phyloP scores from a whole-genome alignment of 2,113 vertebrate species.

The Brachyhypopomus occidentalis region DNA sequence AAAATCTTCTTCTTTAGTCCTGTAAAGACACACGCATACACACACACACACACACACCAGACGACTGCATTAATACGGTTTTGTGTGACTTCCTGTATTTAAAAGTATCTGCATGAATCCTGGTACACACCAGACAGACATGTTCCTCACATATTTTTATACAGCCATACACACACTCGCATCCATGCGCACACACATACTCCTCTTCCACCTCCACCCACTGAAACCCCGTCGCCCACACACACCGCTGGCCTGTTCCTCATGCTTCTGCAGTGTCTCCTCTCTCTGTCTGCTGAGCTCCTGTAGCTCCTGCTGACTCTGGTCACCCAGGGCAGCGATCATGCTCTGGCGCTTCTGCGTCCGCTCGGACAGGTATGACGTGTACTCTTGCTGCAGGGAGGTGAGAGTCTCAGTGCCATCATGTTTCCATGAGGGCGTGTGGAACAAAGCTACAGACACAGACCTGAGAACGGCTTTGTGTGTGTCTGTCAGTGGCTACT shows the following conservation, averaged over 20 bases:
- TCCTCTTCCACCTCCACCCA: background rate
- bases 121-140: no score
- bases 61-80: no score
- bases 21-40: constrained; percentile 37
- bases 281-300: constrained; percentile 56
- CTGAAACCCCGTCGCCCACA: background rate
- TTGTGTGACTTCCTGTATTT: no score
- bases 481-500: constrained; percentile 31
- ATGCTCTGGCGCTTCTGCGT: constrained; percentile 58
- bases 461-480: no score
- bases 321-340: constrained; percentile 57
- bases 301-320: constrained; percentile 53
- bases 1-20: constrained; percentile 52
- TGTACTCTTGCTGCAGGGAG: constrained; percentile 56
- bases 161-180: background rate
- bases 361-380: constrained; percentile 62
- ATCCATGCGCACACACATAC: background rate
- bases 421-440: background rate
- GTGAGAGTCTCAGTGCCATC: background rate
- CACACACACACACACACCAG: background rate
- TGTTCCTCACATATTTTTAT: no score
- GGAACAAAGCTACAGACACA: no score
- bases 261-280: constrained; percentile 45
- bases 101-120: no score
- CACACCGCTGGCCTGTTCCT: constrained; percentile 51